Evolutionary conservation across 2,888 invertebrate species (phyloP), one percentile per base, ranked within the genome.

Genomic region (Corbicula japonica): DNA sequence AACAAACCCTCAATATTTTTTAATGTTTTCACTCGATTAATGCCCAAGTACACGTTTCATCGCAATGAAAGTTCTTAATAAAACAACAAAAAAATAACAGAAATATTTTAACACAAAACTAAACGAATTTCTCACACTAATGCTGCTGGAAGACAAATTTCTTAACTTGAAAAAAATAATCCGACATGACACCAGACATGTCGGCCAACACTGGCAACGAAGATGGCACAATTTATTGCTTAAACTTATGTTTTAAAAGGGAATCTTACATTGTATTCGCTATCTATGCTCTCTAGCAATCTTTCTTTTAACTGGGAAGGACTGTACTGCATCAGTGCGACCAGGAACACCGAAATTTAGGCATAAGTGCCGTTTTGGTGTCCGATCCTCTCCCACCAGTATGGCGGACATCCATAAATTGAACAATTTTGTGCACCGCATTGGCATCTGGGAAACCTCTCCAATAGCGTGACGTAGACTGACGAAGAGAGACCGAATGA

Each of bases 251-350:
- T 58, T 66, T 68, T 34, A 48, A 34, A 34, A 21, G 23, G 70
- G 89, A 87, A 90, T 95, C 98, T 98, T 97, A 98, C 98, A 98
- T 98, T 98, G 96, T 98, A 97, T 95, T 97, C 97, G 95, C 96
- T 96, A 96, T 98, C 98, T 95, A 98, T 96, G 95, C 98, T 97
- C 96, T 97, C 96, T 95, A 97, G 96, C 96, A 98, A 96, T 96
- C 96, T 97, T 95, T 97, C 96, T 95, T 97, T 97, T 95, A 98
- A 96, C 95, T 98, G 97, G 87, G 89, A 89, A 89, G 93, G 94
- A 93, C 94, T 94, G 93, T 93, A 94, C 94, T 94, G 95, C 95
- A 95, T 95, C 88, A 89, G 92, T 91, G 85, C 86, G 85, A 87
- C 89, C 88, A 86, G 86, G 93, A 94, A 94, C 94, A 93, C 94